These are phyloP conservation scores for Phymorhynchus buccinoides DNA, from an alignment of 1,140 invertebrate genomes.

Conservation along the genomic window DNA sequence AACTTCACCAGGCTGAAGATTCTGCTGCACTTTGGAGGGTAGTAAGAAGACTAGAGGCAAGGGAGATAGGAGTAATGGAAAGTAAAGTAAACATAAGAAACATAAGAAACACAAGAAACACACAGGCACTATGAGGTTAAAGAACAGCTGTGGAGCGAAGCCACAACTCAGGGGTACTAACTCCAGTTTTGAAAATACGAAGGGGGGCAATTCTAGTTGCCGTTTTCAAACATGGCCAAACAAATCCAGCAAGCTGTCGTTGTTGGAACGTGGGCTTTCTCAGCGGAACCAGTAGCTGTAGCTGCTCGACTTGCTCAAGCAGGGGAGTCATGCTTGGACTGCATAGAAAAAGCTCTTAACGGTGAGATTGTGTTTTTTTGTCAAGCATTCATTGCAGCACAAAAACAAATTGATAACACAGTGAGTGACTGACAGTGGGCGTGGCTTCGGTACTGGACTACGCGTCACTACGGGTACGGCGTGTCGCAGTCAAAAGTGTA, in stretches of 20 bases:
- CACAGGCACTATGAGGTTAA: background rate
- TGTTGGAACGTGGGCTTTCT: constrained; percentile 49
- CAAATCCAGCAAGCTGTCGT: background rate
- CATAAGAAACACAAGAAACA: background rate
- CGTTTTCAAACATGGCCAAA: background rate
- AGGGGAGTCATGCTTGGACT: constrained; percentile 37
- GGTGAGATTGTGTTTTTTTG: background rate
- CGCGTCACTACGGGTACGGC: no score
- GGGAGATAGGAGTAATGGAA: no score
- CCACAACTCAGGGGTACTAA: background rate
- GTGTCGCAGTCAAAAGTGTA: no score
- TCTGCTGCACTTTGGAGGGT: no score
- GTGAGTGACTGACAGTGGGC: background rate
- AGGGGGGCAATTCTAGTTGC: background rate
- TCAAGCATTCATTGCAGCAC: background rate
- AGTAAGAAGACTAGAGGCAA: no score
- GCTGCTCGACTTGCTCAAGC: background rate
- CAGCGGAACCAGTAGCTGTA: constrained; percentile 52
- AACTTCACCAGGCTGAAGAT: no score
- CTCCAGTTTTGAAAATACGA: background rate
- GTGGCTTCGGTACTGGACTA: no score
- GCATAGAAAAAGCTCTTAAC: constrained; percentile 46
- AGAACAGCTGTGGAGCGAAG: background rate
- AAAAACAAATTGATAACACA: background rate
- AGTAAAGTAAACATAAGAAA: no score